Conservation (phyloP, 2,113 vertebrate genomes). For the Ptyas mucosa region DNA sequence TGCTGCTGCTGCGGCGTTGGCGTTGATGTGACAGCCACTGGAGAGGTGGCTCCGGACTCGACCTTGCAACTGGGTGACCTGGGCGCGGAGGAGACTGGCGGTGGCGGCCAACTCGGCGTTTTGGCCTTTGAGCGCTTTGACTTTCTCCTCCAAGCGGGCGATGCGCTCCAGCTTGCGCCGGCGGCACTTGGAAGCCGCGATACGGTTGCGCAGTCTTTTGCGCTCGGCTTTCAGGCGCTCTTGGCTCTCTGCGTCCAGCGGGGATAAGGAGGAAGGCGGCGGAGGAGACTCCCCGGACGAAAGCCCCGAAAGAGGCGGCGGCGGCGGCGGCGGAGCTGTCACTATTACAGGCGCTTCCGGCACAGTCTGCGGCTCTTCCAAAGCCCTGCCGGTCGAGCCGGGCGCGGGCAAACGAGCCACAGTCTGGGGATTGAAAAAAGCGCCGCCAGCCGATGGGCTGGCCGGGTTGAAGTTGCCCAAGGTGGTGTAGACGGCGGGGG, state of each 20-base stretch:
- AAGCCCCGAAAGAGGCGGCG: slow-evolving; percentile 33
- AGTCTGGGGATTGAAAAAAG: not conserved
- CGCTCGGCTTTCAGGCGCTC: slow-evolving; percentile 77
- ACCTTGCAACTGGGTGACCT: slow-evolving; percentile 76
- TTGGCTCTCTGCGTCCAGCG: slow-evolving; percentile 74
- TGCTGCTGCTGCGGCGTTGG: slow-evolving; percentile 6
- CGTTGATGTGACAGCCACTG: slow-evolving; percentile 72
- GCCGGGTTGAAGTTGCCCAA: slow-evolving; percentile 65
- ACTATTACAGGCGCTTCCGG: slow-evolving; percentile 61
- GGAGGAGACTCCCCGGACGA: slow-evolving; percentile 46
- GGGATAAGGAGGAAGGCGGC: slow-evolving; percentile 70
- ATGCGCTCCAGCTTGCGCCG: slow-evolving; percentile 77
- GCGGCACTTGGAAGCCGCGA: slow-evolving; percentile 78
- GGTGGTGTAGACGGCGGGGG: slow-evolving; percentile 70
- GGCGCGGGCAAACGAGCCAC: slow-evolving; percentile 45
- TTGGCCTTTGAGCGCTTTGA: slow-evolving; percentile 75
- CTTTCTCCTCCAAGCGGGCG: slow-evolving; percentile 76
- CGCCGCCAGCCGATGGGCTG: slow-evolving; percentile 25
- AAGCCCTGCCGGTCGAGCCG: slow-evolving; percentile 33
- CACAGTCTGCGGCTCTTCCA: slow-evolving; percentile 72
- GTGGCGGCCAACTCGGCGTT: slow-evolving; percentile 77
- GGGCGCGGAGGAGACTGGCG: slow-evolving; percentile 71
- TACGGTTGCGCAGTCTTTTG: slow-evolving; percentile 75
- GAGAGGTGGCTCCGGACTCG: slow-evolving; percentile 77
- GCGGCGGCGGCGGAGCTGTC: not conserved